phyloP scores from a whole-genome alignment of 2,797 vertebrate genomes.

The Malurus leucopterus region DNA sequence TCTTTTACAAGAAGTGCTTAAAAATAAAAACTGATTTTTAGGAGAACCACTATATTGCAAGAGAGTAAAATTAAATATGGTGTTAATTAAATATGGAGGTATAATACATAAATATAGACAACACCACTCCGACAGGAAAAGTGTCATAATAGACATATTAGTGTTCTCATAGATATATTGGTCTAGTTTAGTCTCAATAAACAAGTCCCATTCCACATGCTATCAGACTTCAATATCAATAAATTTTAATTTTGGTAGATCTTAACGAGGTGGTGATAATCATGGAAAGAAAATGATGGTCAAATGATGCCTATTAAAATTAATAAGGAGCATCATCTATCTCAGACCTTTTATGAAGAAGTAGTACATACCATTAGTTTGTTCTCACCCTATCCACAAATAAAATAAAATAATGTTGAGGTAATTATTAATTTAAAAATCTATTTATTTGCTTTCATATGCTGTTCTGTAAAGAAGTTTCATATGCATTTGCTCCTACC shows the following conservation, averaged over 20 bases:
- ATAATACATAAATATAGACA: not conserved
- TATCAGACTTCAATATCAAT: not conserved
- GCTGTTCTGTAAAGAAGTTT: not conserved
- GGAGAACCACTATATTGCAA: not conserved
- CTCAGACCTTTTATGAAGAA: not conserved
- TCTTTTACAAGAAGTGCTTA: not conserved
- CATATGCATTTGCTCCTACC: fast-evolving
- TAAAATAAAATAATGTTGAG: not conserved
- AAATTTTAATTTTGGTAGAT: not conserved
- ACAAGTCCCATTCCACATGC: not conserved
- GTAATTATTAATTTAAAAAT: not conserved
- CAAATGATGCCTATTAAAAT: not conserved
- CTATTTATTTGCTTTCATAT: not conserved
- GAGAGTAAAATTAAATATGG: not conserved
- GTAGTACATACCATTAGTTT: not conserved
- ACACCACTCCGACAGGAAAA: not conserved
- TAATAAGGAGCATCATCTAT: not conserved
- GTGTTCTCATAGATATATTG: not conserved
- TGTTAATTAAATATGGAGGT: not conserved
- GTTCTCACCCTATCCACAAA: not conserved
- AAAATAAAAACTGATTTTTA: not conserved
- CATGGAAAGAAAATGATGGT: not conserved
- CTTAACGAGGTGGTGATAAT: not conserved
- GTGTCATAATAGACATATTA: slow-evolving; percentile 15
- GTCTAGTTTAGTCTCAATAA: not conserved